Base-by-base conservation (phyloP, 2,888 invertebrate species). In the Rhimphoctona megacephalus region DNA sequence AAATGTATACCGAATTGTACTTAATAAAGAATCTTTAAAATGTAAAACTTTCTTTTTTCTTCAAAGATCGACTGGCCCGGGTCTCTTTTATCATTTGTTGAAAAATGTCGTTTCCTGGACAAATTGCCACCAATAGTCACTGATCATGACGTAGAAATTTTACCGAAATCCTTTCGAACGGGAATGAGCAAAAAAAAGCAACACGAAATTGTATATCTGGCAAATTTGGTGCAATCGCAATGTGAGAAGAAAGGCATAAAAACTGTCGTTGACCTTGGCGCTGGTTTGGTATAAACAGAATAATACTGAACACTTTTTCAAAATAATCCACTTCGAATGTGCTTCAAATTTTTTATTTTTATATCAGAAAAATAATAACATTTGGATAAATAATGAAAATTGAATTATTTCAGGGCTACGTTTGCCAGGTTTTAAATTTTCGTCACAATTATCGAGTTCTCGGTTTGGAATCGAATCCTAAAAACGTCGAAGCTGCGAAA, bases 221-320 rank as follows among this genome's bases (percentile, higher is more conserved):
- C 96, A 2, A 94, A 95, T 49, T 94, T 96, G 89, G 95, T 97
- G 30, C 93, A 95, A 81, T 90, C 93, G 30, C 90, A 95, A 70
- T 96, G 96, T 90, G 89, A 91, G n/a, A 89, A 94, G 43, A 91
- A 93, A 9, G 92, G 94, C 9, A 95, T 96, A 82, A 93, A 95
- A 72, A 94, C 95, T 2, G 94, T 97, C 30, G 95, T 97, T 0
- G 97, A 97, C 93, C 95, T 97, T 90, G 97, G 97, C 19, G 96
- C 96, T 22, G 97, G 97, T 8, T 94, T 97, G 95, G 97, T 97
- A 95, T 95, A 95, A 22, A 66, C 3, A 19, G 9, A 80, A n/a
- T 5, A 30, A 49, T 70, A 33, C 46, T 83, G 19, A 6, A 4
- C n/a, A 52, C 61, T 64, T 33, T 11, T 83, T 33, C 30, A 7